phyloP scores from a whole-genome alignment of 2,888 invertebrate genomes.

The Papilio protenor region DNA sequence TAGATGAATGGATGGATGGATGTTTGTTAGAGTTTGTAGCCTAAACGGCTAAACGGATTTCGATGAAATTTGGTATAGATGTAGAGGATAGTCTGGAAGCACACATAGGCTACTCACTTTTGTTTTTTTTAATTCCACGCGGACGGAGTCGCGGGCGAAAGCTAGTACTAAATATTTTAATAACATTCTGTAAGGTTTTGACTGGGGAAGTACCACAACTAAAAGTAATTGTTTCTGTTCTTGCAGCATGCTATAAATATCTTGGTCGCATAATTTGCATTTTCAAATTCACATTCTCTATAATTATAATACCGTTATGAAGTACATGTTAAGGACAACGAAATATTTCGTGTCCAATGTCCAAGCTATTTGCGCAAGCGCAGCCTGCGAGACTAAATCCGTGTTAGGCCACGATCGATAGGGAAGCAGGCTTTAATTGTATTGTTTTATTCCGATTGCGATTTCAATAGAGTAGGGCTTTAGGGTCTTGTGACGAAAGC shows the following conservation, averaged over 20 bases:
- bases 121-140: too few species aligned
- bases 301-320: constrained; percentile 17
- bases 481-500: constrained; percentile 46
- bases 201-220: neutral
- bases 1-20: too few species aligned
- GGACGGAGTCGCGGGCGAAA: too few species aligned
- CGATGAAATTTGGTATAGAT: too few species aligned
- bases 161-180: neutral
- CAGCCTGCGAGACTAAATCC: constrained; percentile 53
- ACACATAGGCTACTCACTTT: too few species aligned
- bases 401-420: constrained; percentile 65
- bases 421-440: constrained; percentile 62
- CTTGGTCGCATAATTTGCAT: constrained; percentile 6
- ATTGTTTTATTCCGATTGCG: constrained; percentile 58
- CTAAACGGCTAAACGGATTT: too few species aligned
- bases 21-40: too few species aligned
- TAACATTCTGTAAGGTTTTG: neutral
- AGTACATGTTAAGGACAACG: constrained; percentile 40
- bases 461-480: constrained; percentile 39
- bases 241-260: constrained; percentile 21
- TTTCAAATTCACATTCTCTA: constrained; percentile 13
- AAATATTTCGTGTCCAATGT: constrained; percentile 44
- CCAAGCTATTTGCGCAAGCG: constrained; percentile 53
- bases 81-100: too few species aligned
- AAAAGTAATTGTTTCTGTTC: neutral